Evolutionary conservation across 2,888 invertebrate genomes (phyloP).

Genomic region (Heliconius charithonia): DNA sequence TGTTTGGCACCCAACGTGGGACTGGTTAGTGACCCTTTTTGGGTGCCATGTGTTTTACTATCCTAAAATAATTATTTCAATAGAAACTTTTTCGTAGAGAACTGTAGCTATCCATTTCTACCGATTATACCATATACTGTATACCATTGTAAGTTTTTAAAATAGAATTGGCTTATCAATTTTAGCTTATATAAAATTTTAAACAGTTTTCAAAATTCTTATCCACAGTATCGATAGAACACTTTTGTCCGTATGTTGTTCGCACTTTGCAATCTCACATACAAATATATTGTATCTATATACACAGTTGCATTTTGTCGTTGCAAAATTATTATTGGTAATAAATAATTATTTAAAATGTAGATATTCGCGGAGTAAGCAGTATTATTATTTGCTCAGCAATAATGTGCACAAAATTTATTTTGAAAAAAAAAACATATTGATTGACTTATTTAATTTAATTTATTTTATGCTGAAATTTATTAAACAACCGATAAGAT

Average conservation of each 20-base stretch:
- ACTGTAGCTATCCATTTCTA: slow-evolving; percentile 12
- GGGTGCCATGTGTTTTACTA: slow-evolving; percentile 16
- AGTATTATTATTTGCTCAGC: slow-evolving; percentile 53
- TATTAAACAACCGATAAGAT: not conserved
- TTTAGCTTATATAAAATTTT: slow-evolving; percentile 31
- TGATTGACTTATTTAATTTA: not conserved
- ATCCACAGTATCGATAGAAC: slow-evolving; percentile 35
- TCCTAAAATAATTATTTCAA: not conserved
- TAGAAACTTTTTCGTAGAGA: not conserved
- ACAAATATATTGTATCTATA: slow-evolving; percentile 70
- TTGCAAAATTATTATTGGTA: slow-evolving; percentile 62
- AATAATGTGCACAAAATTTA: not conserved
- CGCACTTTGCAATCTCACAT: slow-evolving; percentile 75
- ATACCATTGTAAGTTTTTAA: slow-evolving; percentile 30
- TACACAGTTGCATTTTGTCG: slow-evolving; percentile 75
- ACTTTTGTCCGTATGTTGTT: slow-evolving; percentile 57
- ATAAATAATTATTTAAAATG: slow-evolving; percentile 64
- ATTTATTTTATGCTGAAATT: not conserved
- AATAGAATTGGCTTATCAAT: slow-evolving; percentile 32
- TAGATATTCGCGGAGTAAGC: slow-evolving; percentile 78
- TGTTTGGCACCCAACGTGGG: slow-evolving; percentile 34
- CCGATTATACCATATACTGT: slow-evolving; percentile 30
- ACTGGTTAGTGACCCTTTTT: not conserved
- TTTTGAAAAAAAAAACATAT: not conserved
- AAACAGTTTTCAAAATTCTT: slow-evolving; percentile 30